These are phyloP conservation scores for Drosophila helvetica DNA, from an alignment of 2,888 invertebrate genomes.

Conservation along the genomic window DNA sequence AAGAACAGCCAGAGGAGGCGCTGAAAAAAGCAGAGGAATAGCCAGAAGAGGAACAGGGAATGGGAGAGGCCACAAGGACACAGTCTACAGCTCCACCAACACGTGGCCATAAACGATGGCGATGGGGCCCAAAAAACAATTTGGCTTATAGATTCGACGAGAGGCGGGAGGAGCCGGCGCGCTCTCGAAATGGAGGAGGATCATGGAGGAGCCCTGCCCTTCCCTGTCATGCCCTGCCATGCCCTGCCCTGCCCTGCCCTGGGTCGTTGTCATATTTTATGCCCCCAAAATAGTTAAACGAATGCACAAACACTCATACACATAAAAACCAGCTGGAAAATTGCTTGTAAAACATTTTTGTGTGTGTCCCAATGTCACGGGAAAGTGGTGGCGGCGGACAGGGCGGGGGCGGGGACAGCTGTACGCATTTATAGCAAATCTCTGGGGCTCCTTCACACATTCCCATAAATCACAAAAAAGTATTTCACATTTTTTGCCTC, in stretches of 20 bases:
- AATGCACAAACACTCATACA: conserved; percentile 78
- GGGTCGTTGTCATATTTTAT: conserved; percentile 73
- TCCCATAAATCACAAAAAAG: conserved; percentile 79
- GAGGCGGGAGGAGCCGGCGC: conserved; percentile 4
- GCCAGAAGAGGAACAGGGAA: conserved; percentile 1
- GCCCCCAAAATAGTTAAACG: conserved; percentile 76
- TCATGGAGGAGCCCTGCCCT: neutral
- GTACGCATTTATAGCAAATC: conserved; percentile 73
- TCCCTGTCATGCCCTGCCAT: neutral
- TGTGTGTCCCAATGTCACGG: conserved; percentile 50
- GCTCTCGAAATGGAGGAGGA: neutral
- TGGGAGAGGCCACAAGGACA: conserved; percentile 65
- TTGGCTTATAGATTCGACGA: conserved; percentile 48
- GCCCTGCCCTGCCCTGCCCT: conserved; percentile 6
- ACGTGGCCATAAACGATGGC: conserved; percentile 72
- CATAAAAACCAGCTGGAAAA: conserved; percentile 78
- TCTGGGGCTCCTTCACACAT: conserved; percentile 70
- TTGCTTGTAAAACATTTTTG: conserved; percentile 81
- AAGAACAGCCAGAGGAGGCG: neutral
- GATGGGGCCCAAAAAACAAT: conserved; percentile 53
- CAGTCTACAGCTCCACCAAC: conserved; percentile 33
- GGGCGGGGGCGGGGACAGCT: conserved; percentile 17
- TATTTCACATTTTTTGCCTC: conserved; percentile 68
- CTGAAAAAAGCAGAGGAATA: no score
- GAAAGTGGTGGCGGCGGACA: conserved; percentile 11